phyloP scores from a whole-genome alignment of 2,797 vertebrate species.

The Hippocampus kuda region DNA sequence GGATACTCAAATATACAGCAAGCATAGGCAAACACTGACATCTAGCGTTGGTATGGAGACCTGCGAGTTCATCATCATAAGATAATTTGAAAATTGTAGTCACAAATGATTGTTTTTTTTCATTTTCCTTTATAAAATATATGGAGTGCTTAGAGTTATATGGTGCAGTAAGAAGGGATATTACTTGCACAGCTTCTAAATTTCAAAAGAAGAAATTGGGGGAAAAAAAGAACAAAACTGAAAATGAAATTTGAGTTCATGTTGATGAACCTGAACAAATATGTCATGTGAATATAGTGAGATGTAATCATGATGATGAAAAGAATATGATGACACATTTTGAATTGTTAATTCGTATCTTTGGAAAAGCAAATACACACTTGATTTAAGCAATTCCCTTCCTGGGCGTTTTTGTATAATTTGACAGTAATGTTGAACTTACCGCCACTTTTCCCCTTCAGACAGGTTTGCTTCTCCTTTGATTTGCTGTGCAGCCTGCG shows the following conservation, averaged over 20 bases:
- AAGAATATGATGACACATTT: not conserved
- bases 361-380: slow-evolving; percentile 1
- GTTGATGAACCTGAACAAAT: not conserved
- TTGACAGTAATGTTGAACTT: slow-evolving; percentile 26
- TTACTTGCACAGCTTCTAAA: too few species aligned
- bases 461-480: slow-evolving; percentile 31
- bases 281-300: not conserved
- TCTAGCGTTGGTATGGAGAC: slow-evolving; percentile 44
- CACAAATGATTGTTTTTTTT: too few species aligned
- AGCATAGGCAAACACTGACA: slow-evolving; percentile 51
- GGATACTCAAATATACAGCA: slow-evolving; percentile 6
- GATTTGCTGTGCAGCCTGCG: slow-evolving; percentile 38
- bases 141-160: too few species aligned
- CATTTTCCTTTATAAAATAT: too few species aligned
- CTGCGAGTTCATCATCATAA: too few species aligned
- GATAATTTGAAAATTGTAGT: too few species aligned
- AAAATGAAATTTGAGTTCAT: too few species aligned
- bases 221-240: too few species aligned
- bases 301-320: not conserved
- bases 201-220: too few species aligned
- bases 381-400: not conserved
- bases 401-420: slow-evolving; percentile 18
- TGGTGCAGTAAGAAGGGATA: too few species aligned
- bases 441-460: slow-evolving; percentile 27
- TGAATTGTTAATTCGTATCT: not conserved